A percentile compares a stretch with the other conserved stretches of the same genome.
Evolutionary conservation across 2,888 invertebrate genomes (phyloP).

Genomic region (Metalampra italica): DNA sequence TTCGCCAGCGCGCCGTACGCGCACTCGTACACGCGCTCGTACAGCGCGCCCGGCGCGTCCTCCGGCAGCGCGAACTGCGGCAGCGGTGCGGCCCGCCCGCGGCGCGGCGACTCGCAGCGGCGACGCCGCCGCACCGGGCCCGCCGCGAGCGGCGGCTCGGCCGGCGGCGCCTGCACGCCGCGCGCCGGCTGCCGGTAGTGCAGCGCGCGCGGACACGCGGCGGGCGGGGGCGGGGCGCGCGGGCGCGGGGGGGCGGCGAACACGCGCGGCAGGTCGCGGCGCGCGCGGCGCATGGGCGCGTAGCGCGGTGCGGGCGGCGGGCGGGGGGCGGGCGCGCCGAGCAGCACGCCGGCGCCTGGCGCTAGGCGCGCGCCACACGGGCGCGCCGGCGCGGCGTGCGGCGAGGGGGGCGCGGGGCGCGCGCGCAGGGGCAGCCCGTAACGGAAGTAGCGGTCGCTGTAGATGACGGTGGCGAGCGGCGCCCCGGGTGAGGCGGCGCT

Average conservation of each 20-base stretch:
- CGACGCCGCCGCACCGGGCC: conserved; percentile 21
- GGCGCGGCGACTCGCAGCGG: conserved; percentile 17
- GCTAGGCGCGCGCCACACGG: conserved; percentile 13
- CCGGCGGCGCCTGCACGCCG: conserved; percentile 15
- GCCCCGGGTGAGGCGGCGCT: conserved; percentile 13
- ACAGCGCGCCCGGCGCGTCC: conserved; percentile 14
- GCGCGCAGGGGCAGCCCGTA: conserved; percentile 57
- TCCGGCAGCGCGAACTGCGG: conserved; percentile 33
- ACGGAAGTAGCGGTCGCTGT: conserved; percentile 63
- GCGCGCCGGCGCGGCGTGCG: conserved; percentile 13
- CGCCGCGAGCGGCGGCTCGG: conserved; percentile 22
- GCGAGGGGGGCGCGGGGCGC: conserved; percentile 22
- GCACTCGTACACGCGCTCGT: conserved; percentile 10
- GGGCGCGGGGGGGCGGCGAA: conserved; percentile 19
- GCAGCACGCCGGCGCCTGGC: conserved; percentile 15
- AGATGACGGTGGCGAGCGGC: conserved; percentile 59
- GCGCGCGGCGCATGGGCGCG: conserved; percentile 9
- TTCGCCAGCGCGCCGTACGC: conserved; percentile 17
- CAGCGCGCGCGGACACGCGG: conserved; percentile 19
- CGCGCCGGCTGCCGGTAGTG: conserved; percentile 25
- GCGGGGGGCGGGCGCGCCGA: conserved; percentile 12
- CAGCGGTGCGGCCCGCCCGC: conserved; percentile 19
- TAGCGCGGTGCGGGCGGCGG: conserved; percentile 10
- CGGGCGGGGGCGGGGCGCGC: conserved; percentile 18
- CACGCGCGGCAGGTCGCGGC: conserved; percentile 22